Evolutionary conservation across 1,140 invertebrate genomes (phyloP).

Genomic region (Ceratina japonica): DNA sequence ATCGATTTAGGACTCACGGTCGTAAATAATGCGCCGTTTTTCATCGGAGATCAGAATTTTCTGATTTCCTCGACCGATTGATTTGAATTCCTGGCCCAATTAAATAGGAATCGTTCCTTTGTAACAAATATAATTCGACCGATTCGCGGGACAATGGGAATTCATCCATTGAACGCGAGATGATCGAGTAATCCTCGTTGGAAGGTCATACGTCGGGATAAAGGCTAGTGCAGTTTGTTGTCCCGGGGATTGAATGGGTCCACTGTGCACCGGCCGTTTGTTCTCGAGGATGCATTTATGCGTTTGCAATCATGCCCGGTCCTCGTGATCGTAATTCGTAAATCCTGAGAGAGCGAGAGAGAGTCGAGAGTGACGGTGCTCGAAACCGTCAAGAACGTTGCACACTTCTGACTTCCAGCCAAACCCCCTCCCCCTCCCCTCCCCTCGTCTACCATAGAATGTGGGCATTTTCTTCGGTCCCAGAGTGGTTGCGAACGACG

Average conservation of each 20-base stretch:
- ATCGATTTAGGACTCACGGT: too few species aligned
- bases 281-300: slow-evolving; percentile 63
- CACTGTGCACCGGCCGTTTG: slow-evolving; percentile 36
- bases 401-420: slow-evolving; percentile 55
- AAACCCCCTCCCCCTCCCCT: slow-evolving; percentile 13
- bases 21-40: neutral
- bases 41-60: too few species aligned
- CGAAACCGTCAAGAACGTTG: slow-evolving; percentile 64
- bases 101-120: neutral
- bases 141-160: slow-evolving; percentile 8
- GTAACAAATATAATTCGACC: neutral
- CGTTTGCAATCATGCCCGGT: slow-evolving; percentile 47
- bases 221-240: slow-evolving; percentile 6
- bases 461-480: slow-evolving; percentile 36
- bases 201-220: slow-evolving; percentile 40
- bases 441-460: slow-evolving; percentile 47
- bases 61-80: too few species aligned
- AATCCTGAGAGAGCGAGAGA: slow-evolving; percentile 48
- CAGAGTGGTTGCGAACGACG: slow-evolving; percentile 22
- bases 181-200: slow-evolving; percentile 35
- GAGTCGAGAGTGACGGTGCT: slow-evolving; percentile 40
- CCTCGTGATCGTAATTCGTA: slow-evolving; percentile 62
- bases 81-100: too few species aligned
- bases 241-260: neutral
- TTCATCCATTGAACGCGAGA: neutral